These are phyloP conservation scores for Augochlorella aurata DNA, from an alignment of 2,888 invertebrate species.

Conservation along the genomic window DNA sequence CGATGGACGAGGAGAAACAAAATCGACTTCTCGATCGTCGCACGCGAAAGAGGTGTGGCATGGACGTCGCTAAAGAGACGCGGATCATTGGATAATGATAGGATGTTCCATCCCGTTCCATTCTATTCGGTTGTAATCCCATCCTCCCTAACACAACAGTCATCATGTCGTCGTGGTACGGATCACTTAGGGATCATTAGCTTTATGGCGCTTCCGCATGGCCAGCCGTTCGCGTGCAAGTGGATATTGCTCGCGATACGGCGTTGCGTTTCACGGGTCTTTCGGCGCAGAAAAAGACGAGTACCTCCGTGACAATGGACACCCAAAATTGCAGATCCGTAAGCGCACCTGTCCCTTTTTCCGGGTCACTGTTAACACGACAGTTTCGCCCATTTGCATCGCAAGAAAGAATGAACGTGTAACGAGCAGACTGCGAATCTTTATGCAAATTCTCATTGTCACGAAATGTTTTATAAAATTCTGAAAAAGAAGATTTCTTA, in stretches of 20 bases:
- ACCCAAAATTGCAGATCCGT: too few species aligned
- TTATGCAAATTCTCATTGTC: too few species aligned
- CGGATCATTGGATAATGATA: constrained; percentile 79
- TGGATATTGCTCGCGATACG: constrained; percentile 49
- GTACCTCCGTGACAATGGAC: not conserved
- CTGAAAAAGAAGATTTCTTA: too few species aligned
- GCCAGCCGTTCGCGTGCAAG: constrained; percentile 63
- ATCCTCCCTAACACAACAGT: constrained; percentile 70
- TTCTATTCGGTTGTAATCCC: constrained; percentile 73
- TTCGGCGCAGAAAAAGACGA: not conserved
- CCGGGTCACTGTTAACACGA: too few species aligned
- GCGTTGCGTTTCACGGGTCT: constrained; percentile 12
- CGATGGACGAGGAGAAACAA: not conserved
- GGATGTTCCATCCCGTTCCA: constrained; percentile 76
- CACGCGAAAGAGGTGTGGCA: constrained; percentile 58
- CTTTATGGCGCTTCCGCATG: constrained; percentile 72
- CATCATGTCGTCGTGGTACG: constrained; percentile 71
- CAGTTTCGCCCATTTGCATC: too few species aligned
- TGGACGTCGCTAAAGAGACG: constrained; percentile 70
- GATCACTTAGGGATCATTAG: constrained; percentile 73
- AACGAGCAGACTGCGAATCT: too few species aligned
- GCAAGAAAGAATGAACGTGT: too few species aligned
- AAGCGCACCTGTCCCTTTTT: not conserved
- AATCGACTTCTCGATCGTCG: constrained; percentile 18
- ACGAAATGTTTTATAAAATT: too few species aligned